phyloP scores from a whole-genome alignment of 2,113 vertebrate genomes.

The Stomatorhinus ivindoensis region DNA sequence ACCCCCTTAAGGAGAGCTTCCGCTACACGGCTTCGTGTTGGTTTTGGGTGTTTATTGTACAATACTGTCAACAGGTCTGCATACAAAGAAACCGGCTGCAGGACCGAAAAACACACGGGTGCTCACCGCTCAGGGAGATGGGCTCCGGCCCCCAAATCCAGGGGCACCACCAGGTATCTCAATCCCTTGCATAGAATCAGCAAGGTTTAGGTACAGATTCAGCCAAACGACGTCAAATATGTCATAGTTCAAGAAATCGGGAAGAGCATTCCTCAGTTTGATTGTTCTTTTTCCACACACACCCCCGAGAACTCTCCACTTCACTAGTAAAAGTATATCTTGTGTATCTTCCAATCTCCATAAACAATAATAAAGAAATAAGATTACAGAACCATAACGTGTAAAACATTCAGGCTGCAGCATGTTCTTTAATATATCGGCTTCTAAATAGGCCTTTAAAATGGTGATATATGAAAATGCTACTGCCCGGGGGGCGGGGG shows the following conservation, averaged over 20 bases:
- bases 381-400: background rate
- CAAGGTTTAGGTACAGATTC: background rate
- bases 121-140: background rate
- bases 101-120: background rate
- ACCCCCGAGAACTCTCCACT: background rate
- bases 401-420: background rate
- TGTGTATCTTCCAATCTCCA: background rate
- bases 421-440: background rate
- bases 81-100: background rate
- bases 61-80: background rate
- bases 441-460: background rate
- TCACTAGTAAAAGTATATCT: background rate
- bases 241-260: background rate
- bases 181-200: background rate
- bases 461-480: background rate
- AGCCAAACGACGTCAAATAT: background rate
- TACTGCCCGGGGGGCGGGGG: background rate
- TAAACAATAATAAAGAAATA: background rate
- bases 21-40: background rate
- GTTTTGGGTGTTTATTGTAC: background rate
- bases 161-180: background rate
- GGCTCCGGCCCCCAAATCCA: background rate
- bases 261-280: background rate
- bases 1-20: background rate
- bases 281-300: background rate